These are phyloP conservation scores for Melanotaenia parkinsoni DNA, from an alignment of 2,797 vertebrate species.

Conservation along the genomic window DNA sequence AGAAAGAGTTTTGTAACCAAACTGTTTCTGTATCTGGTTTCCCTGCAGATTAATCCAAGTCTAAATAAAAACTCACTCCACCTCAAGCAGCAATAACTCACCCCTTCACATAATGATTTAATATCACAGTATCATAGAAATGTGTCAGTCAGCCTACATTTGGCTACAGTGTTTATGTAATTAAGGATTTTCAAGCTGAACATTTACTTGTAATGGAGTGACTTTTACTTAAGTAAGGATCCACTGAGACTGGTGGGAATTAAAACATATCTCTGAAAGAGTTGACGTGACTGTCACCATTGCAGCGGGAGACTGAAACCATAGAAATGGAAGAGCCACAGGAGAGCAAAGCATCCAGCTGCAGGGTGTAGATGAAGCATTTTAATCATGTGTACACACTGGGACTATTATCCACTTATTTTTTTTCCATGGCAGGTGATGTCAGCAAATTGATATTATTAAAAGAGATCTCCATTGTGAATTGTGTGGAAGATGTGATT, in stretches of 20 bases:
- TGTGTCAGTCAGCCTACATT: not conserved
- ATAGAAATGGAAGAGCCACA: conserved; percentile 58
- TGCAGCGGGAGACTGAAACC: conserved; percentile 43
- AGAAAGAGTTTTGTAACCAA: not conserved
- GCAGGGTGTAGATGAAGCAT: conserved; percentile 49
- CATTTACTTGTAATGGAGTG: not conserved
- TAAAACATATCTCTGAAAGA: conserved; percentile 20
- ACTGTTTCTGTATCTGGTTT: not conserved
- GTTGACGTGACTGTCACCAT: conserved; percentile 30
- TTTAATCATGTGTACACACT: conserved; percentile 66
- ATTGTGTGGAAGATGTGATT: too few species aligned
- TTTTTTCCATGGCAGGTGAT: conserved; percentile 67
- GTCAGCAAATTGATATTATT: conserved; percentile 51
- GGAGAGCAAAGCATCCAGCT: conserved; percentile 55
- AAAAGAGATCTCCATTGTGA: not conserved
- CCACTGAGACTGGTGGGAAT: not conserved
- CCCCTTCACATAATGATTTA: not conserved
- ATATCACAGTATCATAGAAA: not conserved
- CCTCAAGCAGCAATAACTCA: not conserved
- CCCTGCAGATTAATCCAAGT: not conserved
- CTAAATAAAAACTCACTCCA: not conserved
- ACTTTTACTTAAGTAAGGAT: not conserved
- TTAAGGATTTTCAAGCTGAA: not conserved
- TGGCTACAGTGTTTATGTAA: not conserved
- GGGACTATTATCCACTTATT: conserved; percentile 58